Conservation (phyloP, 2,888 invertebrate genomes). For the Rhogogaster chlorosoma region DNA sequence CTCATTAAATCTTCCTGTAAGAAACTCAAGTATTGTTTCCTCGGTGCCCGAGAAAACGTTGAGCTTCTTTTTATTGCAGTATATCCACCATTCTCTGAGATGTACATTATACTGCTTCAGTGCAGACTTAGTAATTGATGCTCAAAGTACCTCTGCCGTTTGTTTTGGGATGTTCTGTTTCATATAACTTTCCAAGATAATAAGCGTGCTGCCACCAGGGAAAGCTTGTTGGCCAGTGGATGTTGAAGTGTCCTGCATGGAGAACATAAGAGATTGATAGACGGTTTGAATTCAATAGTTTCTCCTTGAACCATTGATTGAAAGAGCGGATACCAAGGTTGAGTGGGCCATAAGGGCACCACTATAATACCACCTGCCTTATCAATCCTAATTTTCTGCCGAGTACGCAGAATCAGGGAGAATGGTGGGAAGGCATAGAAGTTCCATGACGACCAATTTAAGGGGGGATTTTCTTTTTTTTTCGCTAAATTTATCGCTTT, state of each 20-base stretch:
- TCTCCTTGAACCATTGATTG: no score
- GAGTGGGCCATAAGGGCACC: slow-evolving; percentile 5
- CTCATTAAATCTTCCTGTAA: slow-evolving; percentile 45
- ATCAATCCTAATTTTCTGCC: slow-evolving; percentile 62
- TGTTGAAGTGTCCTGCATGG: slow-evolving; percentile 56
- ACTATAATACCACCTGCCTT: not conserved
- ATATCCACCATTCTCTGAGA: slow-evolving; percentile 61
- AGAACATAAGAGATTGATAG: slow-evolving; percentile 57
- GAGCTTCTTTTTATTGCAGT: slow-evolving; percentile 48
- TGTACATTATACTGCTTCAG: slow-evolving; percentile 59
- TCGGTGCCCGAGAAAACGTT: not conserved
- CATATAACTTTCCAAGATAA: slow-evolving; percentile 59
- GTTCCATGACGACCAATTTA: not conserved
- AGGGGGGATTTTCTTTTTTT: no score
- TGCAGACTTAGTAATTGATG: slow-evolving; percentile 59
- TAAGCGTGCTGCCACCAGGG: slow-evolving; percentile 64
- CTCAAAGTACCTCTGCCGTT: slow-evolving; percentile 52
- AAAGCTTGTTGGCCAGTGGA: slow-evolving; percentile 56
- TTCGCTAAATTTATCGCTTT: no score
- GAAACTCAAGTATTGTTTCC: no score
- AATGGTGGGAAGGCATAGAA: slow-evolving; percentile 41
- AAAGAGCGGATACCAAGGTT: no score
- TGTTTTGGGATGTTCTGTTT: slow-evolving; percentile 54
- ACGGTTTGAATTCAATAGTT: no score
- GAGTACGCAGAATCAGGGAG: slow-evolving; percentile 28